Base-by-base conservation (phyloP, 1,140 invertebrate species). In the Drosophila malerkotliana region DNA sequence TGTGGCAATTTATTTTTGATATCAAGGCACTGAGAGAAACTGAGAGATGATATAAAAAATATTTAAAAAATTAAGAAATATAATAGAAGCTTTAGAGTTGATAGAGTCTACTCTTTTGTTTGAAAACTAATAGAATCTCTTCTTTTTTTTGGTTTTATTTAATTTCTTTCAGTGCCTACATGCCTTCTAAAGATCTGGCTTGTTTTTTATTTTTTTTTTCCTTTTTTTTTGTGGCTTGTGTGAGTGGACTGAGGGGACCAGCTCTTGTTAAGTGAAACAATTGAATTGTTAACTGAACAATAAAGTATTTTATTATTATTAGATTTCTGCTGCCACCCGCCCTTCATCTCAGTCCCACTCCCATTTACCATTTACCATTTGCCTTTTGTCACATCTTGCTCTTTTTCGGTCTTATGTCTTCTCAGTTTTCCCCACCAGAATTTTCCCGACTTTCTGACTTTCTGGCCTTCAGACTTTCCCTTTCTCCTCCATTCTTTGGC, bases 271-370 rank as follows among this genome's bases (percentile, higher is more conserved):
- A 88, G 83, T 87, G 78, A 87, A 87, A 87, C 82, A 87, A 87
- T 87, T 87, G 82, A 87, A 87, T 87, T 87, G 82, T 87, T 87
- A 87, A 85, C 82, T 77, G 82, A 85, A 85, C 78, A 85, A 85
- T 85, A 87, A 85, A 87, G 82, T 87, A 88, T 87, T 87, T 87
- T 87, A 88, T 82, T 87, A 76, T 87, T 87, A 88, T 88, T 87
- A 87, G 82, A 87, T 87, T 87, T 85, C 78, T 82, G 82, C 69
- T 85, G 64, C 41, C 44, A 58, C 37, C 32, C 2, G 7, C n/a
- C 49, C 9, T 28, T 1, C 12, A 8, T 14, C n/a, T 5, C 15
- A 12, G 4, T 6, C 51, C 15, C 30, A 53, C 1, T 18, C 18
- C 18, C 18, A 18, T 18, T 18, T 18, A 18, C 15, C 15, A 18